Conservation (phyloP, 2,888 invertebrate genomes). For the Drosophila austrosaltans region DNA sequence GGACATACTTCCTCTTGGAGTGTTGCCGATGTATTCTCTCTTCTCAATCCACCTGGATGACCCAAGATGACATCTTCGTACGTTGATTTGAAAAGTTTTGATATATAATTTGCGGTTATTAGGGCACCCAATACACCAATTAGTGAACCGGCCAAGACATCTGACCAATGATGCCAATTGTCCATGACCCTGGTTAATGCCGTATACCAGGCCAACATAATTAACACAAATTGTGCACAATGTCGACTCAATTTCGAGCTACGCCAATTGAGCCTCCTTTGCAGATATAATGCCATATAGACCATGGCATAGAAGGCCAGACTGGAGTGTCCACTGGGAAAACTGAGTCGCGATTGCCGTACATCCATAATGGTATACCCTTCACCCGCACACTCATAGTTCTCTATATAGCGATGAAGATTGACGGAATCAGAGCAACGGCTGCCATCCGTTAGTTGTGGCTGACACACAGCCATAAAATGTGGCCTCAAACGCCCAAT, state of each 20-base stretch:
- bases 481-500: slow-evolving; percentile 77
- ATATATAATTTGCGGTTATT: slow-evolving; percentile 68
- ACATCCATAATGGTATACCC: slow-evolving; percentile 85
- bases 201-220: slow-evolving; percentile 80
- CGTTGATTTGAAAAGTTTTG: slow-evolving; percentile 52
- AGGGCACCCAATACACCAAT: slow-evolving; percentile 69
- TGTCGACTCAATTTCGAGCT: slow-evolving; percentile 92
- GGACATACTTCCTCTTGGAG: slow-evolving; percentile 74
- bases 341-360: slow-evolving; percentile 92
- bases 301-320: slow-evolving; percentile 93
- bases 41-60: slow-evolving; percentile 65
- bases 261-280: slow-evolving; percentile 91
- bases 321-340: slow-evolving; percentile 96
- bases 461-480: slow-evolving; percentile 88
- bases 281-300: slow-evolving; percentile 93
- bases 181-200: slow-evolving; percentile 79
- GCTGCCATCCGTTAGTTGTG: slow-evolving; percentile 85
- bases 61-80: slow-evolving; percentile 24
- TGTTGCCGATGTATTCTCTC: slow-evolving; percentile 29
- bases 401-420: slow-evolving; percentile 88
- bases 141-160: slow-evolving; percentile 71
- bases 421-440: slow-evolving; percentile 86
- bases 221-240: slow-evolving; percentile 87
- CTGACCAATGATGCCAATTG: slow-evolving; percentile 81
- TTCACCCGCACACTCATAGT: slow-evolving; percentile 87